phyloP scores from a whole-genome alignment of 2,888 invertebrate genomes.

The Mesochorus sp. region DNA sequence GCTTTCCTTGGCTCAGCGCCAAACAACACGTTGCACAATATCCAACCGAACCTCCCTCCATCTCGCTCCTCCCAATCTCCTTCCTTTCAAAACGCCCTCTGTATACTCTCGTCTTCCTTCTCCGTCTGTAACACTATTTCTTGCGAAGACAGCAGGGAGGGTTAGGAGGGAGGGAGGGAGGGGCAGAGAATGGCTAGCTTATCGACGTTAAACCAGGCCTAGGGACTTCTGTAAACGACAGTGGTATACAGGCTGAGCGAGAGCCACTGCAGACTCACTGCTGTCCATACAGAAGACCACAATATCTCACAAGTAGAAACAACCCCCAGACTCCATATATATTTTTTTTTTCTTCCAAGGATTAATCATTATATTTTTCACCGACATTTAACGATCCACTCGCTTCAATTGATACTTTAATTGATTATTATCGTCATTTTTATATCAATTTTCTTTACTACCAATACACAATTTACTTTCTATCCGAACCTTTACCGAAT shows the following conservation, averaged over 20 bases:
- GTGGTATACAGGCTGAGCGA: background rate
- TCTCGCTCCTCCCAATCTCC: constrained; percentile 10
- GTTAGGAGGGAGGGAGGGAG: background rate
- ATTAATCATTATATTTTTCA: too few species aligned
- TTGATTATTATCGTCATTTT: too few species aligned
- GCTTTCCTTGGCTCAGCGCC: constrained; percentile 74
- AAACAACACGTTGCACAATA: constrained; percentile 75
- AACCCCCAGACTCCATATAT: too few species aligned
- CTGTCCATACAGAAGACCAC: background rate
- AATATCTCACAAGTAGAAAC: constrained; percentile 1
- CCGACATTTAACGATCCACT: too few species aligned
- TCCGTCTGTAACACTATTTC: constrained; percentile 40
- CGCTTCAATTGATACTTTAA: too few species aligned
- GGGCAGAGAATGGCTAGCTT: constrained; percentile 55
- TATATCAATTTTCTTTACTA: too few species aligned
- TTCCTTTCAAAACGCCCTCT: constrained; percentile 34
- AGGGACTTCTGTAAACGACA: constrained; percentile 36
- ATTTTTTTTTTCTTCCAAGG: too few species aligned
- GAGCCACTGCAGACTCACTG: background rate
- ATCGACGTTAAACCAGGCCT: constrained; percentile 66
- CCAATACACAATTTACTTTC: too few species aligned
- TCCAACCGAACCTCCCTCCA: constrained; percentile 57
- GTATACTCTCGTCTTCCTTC: constrained; percentile 30
- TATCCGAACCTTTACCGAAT: too few species aligned
- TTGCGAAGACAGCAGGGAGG: constrained; percentile 2